phyloP scores from a whole-genome alignment of 2,113 vertebrate species.

The Ploceus nigricollis region DNA sequence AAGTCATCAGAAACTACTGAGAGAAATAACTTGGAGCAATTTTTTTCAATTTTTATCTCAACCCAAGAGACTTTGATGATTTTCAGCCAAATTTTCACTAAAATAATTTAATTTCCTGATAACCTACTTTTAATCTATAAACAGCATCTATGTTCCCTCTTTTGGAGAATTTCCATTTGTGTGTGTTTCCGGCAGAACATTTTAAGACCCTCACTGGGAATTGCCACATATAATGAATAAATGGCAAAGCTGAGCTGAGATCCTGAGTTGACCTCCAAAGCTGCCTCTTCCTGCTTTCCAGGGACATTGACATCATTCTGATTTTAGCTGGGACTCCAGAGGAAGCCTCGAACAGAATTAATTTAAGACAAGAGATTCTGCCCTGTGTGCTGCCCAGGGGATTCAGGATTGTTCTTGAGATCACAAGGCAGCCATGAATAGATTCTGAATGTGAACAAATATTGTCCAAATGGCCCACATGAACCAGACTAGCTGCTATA shows the following conservation, averaged over 20 bases:
- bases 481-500: not conserved
- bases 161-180: not conserved
- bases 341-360: not conserved
- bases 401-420: not conserved
- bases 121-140: constrained; percentile 36
- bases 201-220: not conserved
- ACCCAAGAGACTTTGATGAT: not conserved
- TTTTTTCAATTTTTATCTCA: not conserved
- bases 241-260: not conserved
- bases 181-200: not conserved
- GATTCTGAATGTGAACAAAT: not conserved
- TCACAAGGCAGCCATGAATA: not conserved
- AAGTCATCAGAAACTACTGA: not conserved
- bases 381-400: not conserved
- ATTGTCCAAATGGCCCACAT: not conserved
- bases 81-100: constrained; percentile 7
- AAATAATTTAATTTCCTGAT: constrained; percentile 19
- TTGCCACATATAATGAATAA: constrained; percentile 34
- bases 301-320: not conserved
- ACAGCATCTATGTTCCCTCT: not conserved
- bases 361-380: not conserved
- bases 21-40: not conserved
- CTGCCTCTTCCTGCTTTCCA: not conserved
- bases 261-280: not conserved
- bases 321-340: not conserved